Conservation (phyloP, 2,797 vertebrate species). For the Ceryle rudis region DNA sequence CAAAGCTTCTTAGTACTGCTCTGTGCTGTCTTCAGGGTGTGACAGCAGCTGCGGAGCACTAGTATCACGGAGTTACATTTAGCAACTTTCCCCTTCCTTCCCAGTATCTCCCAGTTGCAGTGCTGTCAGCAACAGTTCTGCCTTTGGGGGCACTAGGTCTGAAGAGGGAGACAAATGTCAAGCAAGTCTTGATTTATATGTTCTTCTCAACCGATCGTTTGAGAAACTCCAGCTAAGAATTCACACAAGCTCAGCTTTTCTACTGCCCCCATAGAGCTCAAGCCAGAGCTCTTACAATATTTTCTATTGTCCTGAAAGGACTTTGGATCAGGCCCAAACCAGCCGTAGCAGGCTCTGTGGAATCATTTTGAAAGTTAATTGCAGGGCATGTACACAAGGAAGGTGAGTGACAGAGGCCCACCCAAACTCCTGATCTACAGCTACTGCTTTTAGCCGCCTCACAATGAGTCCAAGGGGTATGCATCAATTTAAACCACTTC, state of each 20-base stretch:
- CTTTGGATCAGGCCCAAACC: slow-evolving; percentile 7
- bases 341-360: background rate
- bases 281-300: slow-evolving; percentile 1
- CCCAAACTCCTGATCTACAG: background rate
- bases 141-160: background rate
- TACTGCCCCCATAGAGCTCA: background rate
- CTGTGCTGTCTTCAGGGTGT: background rate
- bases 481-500: slow-evolving; percentile 19
- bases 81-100: background rate
- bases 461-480: background rate
- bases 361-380: slow-evolving; percentile 28
- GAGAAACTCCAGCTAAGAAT: slow-evolving; percentile 36
- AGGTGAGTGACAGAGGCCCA: background rate
- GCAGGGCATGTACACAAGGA: background rate
- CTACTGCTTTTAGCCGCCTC: background rate
- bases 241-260: slow-evolving; percentile 9
- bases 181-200: background rate
- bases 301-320: slow-evolving; percentile 14
- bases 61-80: background rate
- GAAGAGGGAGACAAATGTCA: background rate
- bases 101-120: background rate
- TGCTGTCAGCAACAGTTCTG: background rate
- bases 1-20: background rate
- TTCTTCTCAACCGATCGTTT: background rate
- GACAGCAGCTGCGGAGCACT: background rate